These are phyloP conservation scores for Hydrozoanthus tunicans DNA, from an alignment of 64 coral and sea anemone genomes.

Conservation along the genomic window DNA sequence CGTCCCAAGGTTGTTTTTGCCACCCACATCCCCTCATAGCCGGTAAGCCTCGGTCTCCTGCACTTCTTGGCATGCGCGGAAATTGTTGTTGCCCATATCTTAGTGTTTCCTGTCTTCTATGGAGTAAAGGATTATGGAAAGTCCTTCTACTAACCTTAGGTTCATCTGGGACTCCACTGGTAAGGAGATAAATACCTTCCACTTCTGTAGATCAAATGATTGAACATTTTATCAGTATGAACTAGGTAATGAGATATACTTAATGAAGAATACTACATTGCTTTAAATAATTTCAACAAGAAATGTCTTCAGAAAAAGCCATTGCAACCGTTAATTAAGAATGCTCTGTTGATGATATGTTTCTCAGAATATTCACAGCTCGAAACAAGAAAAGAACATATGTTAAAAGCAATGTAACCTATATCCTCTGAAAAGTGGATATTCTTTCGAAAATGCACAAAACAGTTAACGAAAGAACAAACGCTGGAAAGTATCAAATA, in stretches of 20 bases:
- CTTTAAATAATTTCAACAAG: not conserved
- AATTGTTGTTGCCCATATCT: too few species aligned
- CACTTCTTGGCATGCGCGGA: too few species aligned
- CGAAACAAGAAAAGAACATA: not conserved
- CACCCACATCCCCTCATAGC: too few species aligned
- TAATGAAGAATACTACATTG: not conserved
- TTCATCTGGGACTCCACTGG: conserved; percentile 90
- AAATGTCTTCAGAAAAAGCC: not conserved
- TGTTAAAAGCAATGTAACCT: not conserved
- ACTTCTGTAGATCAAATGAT: conserved; percentile 62
- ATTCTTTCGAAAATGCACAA: too few species aligned
- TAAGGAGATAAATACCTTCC: conserved; percentile 94
- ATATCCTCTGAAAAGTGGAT: too few species aligned
- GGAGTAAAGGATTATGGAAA: not conserved
- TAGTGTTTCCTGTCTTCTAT: too few species aligned
- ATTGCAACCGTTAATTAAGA: not conserved
- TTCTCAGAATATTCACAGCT: not conserved
- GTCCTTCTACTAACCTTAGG: conserved; percentile 64
- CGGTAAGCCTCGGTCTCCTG: too few species aligned
- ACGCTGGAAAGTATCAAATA: too few species aligned
- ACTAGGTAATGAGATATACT: not conserved
- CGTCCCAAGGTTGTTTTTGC: too few species aligned
- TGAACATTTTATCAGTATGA: not conserved
- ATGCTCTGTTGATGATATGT: not conserved
- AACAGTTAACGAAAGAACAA: too few species aligned